Evolutionary conservation across 2,113 vertebrate genomes (phyloP), one percentile per base, ranked within the genome.

Genomic region (Pluvianellus socialis): DNA sequence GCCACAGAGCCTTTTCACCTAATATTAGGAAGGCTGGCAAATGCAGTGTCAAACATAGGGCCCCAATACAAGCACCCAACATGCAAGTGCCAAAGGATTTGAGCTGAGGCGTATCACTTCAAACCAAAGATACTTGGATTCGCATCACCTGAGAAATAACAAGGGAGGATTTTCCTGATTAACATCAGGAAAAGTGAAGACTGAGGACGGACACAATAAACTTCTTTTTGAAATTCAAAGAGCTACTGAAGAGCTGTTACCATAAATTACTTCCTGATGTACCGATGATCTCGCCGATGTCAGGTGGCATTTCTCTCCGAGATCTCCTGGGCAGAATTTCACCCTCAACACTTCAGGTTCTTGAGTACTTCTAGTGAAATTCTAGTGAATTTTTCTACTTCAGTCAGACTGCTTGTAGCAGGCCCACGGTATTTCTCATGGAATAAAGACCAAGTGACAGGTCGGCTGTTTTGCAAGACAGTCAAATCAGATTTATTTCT

Each of bases 391-490:
- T 38, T 38, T 38, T 38, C 38, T 38, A 38, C 38, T 53, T 91
- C 66, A 59, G 63, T 35, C 80, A 72, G 58, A 53, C 14, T 91
- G 50, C 35, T 80, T 26, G 16, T 26, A 90, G 93, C 33, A 85
- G 50, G 42, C 42, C 87, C 75, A 44, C 84, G 71, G 44, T 91
- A 80, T 55, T 95, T 96, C 92, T 92, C 62, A 62, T 6, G 76
- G 42, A 95, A 95, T 74, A 89, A 96, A 90, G 52, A 95, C 90
- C 66, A 88, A 68, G 53, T 94, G 95, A 94, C 91, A 86, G 74
- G 27, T 40, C 9, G 1, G 28, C 55, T 75, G 38, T 62, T 94
- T 40, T 70, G 40, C 55, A 68, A 75, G 59, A 67, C 63, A 86
- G 35, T 68, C 79, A 79, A 63, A 70, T 80, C 47, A 84, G 56